Evolutionary conservation across 2,113 vertebrate genomes (phyloP).

Genomic region (Lampris megalopsis): DNA sequence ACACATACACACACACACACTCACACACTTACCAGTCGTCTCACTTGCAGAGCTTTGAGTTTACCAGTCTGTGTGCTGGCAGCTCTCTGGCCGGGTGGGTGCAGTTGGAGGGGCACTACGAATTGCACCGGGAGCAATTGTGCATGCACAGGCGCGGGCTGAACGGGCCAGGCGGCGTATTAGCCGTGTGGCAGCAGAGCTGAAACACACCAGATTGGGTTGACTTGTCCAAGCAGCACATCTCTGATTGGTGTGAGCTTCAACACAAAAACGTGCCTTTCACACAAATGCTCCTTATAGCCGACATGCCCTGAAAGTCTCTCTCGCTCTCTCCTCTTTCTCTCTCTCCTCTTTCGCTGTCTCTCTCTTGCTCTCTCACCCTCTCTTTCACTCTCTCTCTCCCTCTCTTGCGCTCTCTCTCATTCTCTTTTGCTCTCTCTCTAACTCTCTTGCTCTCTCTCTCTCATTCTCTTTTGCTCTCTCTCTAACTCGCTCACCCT

Average conservation of each 20-base stretch:
- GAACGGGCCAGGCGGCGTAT: constrained; percentile 49
- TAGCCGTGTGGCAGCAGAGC: constrained; percentile 39
- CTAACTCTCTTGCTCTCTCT: neutral
- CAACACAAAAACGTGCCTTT: constrained; percentile 64
- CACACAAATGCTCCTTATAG: constrained; percentile 46
- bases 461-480: neutral
- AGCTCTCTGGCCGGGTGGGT: constrained; percentile 44
- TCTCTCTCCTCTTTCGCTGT: too few species aligned
- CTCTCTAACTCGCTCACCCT: constrained; percentile 3
- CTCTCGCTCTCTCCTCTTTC: neutral
- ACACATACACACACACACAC: too few species aligned
- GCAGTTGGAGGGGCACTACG: constrained; percentile 65
- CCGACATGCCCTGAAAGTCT: constrained; percentile 19
- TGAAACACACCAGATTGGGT: constrained; percentile 63
- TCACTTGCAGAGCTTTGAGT: constrained; percentile 43
- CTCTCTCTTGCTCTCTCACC: too few species aligned
- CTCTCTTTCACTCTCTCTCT: too few species aligned
- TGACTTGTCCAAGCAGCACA: constrained; percentile 58
- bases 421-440: too few species aligned
- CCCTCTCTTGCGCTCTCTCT: too few species aligned
- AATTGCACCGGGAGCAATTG: constrained; percentile 66
- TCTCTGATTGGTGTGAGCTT: constrained; percentile 65
- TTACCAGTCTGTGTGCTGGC: constrained; percentile 56
- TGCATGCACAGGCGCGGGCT: constrained; percentile 62
- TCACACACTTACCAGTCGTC: constrained; percentile 20